Conservation (phyloP, 2,888 invertebrate genomes). For the Pristionchus mayeri region DNA sequence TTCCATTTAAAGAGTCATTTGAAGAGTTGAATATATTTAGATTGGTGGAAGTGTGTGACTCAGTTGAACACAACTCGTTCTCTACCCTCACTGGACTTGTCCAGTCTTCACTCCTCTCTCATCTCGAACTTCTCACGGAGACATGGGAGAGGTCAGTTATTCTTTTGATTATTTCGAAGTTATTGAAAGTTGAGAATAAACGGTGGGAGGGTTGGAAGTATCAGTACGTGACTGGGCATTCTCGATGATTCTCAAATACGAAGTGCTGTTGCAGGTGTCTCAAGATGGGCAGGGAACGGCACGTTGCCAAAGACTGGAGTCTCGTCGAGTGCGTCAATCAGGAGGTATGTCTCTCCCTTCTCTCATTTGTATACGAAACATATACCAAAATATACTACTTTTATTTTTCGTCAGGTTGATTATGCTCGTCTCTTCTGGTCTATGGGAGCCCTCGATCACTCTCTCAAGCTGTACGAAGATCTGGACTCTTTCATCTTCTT, state of each 20-base stretch:
- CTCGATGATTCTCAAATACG: neutral
- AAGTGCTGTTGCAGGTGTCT: slow-evolving; percentile 19
- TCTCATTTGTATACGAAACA: neutral
- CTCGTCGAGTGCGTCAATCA: slow-evolving; percentile 41
- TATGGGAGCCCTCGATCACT: slow-evolving; percentile 63
- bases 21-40: slow-evolving; percentile 47
- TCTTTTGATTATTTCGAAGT: neutral
- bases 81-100: slow-evolving; percentile 55
- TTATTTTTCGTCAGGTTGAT: slow-evolving; percentile 54
- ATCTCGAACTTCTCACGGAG: slow-evolving; percentile 59
- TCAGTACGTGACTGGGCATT: neutral
- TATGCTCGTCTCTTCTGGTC: slow-evolving; percentile 63
- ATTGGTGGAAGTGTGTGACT: slow-evolving; percentile 63
- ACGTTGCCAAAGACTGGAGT: slow-evolving; percentile 46
- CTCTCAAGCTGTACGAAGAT: slow-evolving; percentile 62
- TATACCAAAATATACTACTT: too few species aligned
- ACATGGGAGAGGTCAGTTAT: slow-evolving; percentile 57
- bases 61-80: slow-evolving; percentile 61
- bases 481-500: slow-evolving; percentile 59
- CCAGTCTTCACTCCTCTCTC: slow-evolving; percentile 55
- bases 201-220: too few species aligned
- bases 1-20: neutral
- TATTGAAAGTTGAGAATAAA: too few species aligned
- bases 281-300: slow-evolving; percentile 20
- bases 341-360: neutral